Evolutionary conservation across 2,113 vertebrate genomes (phyloP), one percentile per base, ranked within the genome.

Genomic region (Andinoacara biseriatus): DNA sequence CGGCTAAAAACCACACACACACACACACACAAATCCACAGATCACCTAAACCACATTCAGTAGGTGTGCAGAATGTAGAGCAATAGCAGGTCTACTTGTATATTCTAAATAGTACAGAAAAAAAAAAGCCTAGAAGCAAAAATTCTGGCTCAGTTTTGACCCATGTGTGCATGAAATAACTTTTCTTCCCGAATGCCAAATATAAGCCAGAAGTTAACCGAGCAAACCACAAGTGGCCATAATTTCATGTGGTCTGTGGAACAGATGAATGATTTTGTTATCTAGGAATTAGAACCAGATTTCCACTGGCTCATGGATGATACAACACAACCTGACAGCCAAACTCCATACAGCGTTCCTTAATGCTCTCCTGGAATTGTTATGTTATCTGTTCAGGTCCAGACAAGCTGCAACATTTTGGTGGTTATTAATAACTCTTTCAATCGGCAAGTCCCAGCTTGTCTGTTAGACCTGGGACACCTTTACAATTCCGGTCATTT

Each of bases 1-100:
- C 95, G 95, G 86, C 98, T 99, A 72, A 14, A 77, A 3, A 52
- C 13, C 72, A 1, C 15, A 38, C 35, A 81, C 14, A 77, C 7
- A 78, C 5, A 40, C 31, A 72, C 57, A 78, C 63, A 76, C 38
- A 76, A 52, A 35, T 22, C 38, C 11, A 5, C 26, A 2, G 29
- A 22, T 57, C 49, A 74, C 13, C 11, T 72, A 72, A 52, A 52
- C 0, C 24, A 52, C 20, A 24, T 10, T n/a, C 52, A n/a, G 20
- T n/a, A 56, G 20, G 52, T 52, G 17, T 31, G 0, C 65, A 69
- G 29, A 31, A 26, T 69, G 65, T 29, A 29, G 7, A 56, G 52
- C 8, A 9, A 9, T 4, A 56, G 52, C n/a, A 56, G 52, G 8
- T 4, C 20, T 56, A 56, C 52, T 56, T 10, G 6, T 20, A 20